Evolutionary conservation across 2,113 vertebrate species (phyloP), one percentile per base, ranked within the genome.

Genomic region (Takifugu flavidus): DNA sequence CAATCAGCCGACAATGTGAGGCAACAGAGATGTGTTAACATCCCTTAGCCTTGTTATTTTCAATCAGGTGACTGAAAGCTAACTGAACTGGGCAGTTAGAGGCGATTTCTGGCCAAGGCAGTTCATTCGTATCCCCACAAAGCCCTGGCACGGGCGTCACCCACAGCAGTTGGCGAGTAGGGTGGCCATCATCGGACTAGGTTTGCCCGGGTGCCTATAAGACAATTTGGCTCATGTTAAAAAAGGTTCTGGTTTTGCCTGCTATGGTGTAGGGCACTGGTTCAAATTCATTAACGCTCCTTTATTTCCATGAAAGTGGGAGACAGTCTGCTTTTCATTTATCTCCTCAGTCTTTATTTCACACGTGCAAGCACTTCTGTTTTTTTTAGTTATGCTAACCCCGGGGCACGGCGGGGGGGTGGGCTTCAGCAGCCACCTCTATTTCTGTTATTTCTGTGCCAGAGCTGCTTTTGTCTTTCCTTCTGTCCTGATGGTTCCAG

Each of bases 221-320:
- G 66, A 78, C 72, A 77, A 72, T 82, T 82, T 87, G 85, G 83
- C 80, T 78, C 47, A 59, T 60, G 75, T 72, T 81, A 52, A 72
- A 75, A 77, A 47, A 80, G 82, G 74, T 74, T 71, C 65, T 79
- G 64, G 66, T 77, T 78, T 76, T 79, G 73, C 72, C 71, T 71
- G 8, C 85, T 82, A 78, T 83, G 82, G 67, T 77, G 78, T 67
- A 87, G 82, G 82, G 82, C 72, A 69, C 49, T 76, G 74, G 74
- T 84, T 88, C 77, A 74, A 78, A 87, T 87, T 87, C 79, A 89
- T 89, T 80, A 83, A 70, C 6, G 53, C 63, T 72, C 75, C 71
- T 82, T 82, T 82, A 84, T 86, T 74, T 85, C 77, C 65, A 84
- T 86, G 80, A 85, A 87, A 87, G 85, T 84, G 65, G 63, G 62